A percentile compares a stretch with the other conserved stretches of the same genome.
Conservation (phyloP, 2,888 invertebrate species). For the Axea sp. region DNA sequence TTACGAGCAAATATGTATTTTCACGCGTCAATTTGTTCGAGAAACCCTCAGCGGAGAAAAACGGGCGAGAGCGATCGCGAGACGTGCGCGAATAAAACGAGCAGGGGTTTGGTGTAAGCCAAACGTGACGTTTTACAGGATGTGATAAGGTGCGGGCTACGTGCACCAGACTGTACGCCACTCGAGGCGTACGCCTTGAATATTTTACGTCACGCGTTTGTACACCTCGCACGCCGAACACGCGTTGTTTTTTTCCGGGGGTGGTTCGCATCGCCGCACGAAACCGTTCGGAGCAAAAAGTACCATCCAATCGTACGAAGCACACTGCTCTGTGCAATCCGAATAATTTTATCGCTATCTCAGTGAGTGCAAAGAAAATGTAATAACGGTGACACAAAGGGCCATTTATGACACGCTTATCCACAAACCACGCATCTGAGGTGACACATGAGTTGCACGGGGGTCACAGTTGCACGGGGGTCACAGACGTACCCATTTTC, state of each 20-base stretch:
- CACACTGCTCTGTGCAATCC: no score
- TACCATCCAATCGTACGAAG: no score
- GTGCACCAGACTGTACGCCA: constrained; percentile 67
- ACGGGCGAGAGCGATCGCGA: constrained; percentile 44
- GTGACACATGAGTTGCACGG: no score
- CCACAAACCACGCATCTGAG: no score
- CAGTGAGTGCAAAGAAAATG: no score
- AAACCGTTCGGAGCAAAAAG: no score
- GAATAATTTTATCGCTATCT: no score
- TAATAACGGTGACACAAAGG: no score
- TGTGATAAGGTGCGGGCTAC: constrained; percentile 70
- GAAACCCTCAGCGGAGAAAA: constrained; percentile 14
- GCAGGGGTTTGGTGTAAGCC: constrained; percentile 32
- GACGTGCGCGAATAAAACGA: constrained; percentile 43
- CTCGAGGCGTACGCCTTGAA: constrained; percentile 71
- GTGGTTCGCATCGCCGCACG: no score
- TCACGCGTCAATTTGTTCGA: constrained; percentile 34
- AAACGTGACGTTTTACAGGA: constrained; percentile 66
- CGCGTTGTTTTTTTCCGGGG: constrained; percentile 55
- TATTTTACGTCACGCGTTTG: constrained; percentile 70
- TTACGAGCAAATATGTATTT: constrained; percentile 4
- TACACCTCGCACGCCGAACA: constrained; percentile 56
- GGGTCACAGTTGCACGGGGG: no score
- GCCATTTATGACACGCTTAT: no score
- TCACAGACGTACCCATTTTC: no score